These are phyloP conservation scores for Colletes latitarsis DNA, from an alignment of 1,140 invertebrate genomes.

Conservation along the genomic window DNA sequence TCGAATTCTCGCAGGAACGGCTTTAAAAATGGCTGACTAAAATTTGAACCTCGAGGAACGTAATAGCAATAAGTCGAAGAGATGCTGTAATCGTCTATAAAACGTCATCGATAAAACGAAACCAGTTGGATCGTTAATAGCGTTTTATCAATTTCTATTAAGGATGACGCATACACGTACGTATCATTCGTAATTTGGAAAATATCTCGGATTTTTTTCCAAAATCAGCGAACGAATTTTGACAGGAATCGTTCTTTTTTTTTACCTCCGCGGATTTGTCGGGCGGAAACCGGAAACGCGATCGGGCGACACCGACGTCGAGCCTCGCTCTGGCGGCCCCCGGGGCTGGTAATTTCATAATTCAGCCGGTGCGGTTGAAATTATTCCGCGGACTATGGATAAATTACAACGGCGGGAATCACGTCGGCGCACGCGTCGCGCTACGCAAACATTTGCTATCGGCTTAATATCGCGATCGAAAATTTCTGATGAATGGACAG, in stretches of 20 bases:
- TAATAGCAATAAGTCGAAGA: too few relatives aligned
- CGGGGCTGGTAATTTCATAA: conserved; percentile 41
- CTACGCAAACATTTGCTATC: conserved; percentile 48
- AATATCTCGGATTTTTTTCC: too few relatives aligned
- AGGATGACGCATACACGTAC: too few relatives aligned
- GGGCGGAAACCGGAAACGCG: neutral
- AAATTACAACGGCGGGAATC: conserved; percentile 47
- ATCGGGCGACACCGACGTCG: neutral
- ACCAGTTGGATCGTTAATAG: too few relatives aligned
- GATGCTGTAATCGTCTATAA: too few relatives aligned
- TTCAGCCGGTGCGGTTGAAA: conserved; percentile 33
- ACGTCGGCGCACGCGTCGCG: conserved; percentile 32
- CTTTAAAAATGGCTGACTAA: too few relatives aligned
- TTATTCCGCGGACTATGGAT: conserved; percentile 48
- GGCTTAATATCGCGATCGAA: conserved; percentile 51
- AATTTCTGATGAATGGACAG: conserved; percentile 37
- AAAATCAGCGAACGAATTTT: too few relatives aligned
- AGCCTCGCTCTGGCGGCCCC: neutral
- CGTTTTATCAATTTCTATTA: too few relatives aligned
- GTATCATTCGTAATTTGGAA: too few relatives aligned
- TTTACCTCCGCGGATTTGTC: neutral
- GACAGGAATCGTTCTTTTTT: neutral
- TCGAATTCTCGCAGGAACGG: too few relatives aligned
- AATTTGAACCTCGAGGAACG: too few relatives aligned
- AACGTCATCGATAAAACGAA: too few relatives aligned